phyloP scores from a whole-genome alignment of 2,113 vertebrate genomes.

The Serilophus lunatus region DNA sequence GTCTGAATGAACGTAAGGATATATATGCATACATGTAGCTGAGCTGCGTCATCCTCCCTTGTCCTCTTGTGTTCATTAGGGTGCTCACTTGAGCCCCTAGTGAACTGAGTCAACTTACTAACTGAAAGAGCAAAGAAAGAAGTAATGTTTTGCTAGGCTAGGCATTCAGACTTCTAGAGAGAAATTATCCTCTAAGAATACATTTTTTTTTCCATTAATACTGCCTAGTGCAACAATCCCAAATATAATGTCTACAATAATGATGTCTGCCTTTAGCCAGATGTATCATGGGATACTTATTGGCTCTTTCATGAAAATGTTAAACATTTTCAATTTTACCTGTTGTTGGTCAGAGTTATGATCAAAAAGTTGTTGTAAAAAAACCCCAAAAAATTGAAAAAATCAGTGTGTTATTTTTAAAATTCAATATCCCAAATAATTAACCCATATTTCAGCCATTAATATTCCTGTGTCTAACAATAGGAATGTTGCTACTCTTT shows the following conservation, averaged over 20 bases:
- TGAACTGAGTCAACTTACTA: background rate
- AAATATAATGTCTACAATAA: background rate
- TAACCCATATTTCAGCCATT: background rate
- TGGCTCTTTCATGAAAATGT: background rate
- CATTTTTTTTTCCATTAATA: background rate
- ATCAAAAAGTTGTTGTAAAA: background rate
- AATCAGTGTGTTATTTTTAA: fast-evolving
- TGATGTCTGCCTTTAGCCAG: background rate
- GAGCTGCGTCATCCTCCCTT: background rate
- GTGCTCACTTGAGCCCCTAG: background rate
- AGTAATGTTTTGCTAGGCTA: background rate
- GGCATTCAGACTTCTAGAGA: background rate
- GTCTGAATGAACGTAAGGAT: background rate
- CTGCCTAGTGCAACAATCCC: fast-evolving
- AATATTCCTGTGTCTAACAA: background rate
- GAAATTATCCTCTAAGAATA: background rate
- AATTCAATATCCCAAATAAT: background rate
- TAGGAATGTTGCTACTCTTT: background rate
- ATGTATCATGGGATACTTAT: background rate
- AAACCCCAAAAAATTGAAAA: background rate
- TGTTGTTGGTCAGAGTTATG: background rate
- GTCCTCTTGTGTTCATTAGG: background rate
- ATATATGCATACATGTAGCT: fast-evolving
- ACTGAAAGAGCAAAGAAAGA: background rate
- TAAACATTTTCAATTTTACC: background rate